A percentile compares a stretch with the other conserved stretches of the same genome.
phyloP scores from a whole-genome alignment of 2,113 vertebrate species.

The Myotis yumanensis region DNA sequence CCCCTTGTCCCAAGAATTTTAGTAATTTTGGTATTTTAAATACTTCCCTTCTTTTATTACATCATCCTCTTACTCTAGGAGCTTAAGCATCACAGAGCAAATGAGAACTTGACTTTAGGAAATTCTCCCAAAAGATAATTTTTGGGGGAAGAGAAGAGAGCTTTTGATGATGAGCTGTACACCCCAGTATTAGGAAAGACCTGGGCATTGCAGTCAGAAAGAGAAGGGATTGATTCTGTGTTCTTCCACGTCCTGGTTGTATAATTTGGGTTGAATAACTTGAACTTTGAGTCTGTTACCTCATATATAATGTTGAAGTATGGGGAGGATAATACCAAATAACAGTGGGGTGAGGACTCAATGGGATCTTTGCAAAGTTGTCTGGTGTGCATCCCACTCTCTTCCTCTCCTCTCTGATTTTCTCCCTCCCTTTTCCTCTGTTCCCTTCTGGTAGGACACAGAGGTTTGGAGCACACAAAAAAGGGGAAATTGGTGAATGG shows the following conservation, averaged over 20 bases:
- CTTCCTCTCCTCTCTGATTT: background rate
- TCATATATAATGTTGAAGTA: background rate
- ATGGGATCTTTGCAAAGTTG: background rate
- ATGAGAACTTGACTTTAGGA: background rate
- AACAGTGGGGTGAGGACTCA: background rate
- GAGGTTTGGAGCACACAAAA: background rate
- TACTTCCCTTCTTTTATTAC: background rate
- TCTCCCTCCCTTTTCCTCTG: background rate
- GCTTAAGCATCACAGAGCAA: background rate
- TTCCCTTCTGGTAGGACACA: background rate
- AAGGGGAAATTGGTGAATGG: background rate
- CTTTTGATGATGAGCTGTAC: background rate
- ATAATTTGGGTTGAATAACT: background rate
- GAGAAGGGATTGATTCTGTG: background rate
- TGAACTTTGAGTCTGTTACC: background rate
- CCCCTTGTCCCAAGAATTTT: background rate
- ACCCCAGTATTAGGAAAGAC: background rate
- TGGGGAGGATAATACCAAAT: background rate
- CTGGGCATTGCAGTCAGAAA: background rate
- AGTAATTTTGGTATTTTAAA: background rate
- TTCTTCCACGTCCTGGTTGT: background rate
- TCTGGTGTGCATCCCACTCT: fast-evolving
- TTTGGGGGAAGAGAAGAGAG: background rate
- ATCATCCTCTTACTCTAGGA: background rate
- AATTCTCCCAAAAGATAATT: background rate